Base-by-base conservation (phyloP, 1,140 invertebrate species). In the Drosophila triauraria region DNA sequence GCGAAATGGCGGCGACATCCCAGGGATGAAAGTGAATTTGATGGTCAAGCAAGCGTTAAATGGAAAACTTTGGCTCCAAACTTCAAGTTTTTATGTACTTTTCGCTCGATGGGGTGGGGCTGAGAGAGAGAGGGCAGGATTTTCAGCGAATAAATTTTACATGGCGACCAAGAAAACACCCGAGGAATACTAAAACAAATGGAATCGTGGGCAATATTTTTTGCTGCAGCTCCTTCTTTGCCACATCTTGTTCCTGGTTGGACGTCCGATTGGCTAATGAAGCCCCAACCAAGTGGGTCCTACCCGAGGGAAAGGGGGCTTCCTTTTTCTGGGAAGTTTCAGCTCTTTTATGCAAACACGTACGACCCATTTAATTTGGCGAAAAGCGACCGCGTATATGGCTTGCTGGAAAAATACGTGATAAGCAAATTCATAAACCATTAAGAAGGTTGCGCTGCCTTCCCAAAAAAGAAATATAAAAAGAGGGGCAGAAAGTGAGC, bases 371-470 rank as follows among this genome's bases (percentile, higher is more conserved):
- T 85, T 85, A 85, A 85, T 85, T 85, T 85, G 82, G 78, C 74
- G 68, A 85, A 80, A 84, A 76, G 78, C 78, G 58, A 80, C 75
- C 69, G 74, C 58, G 72, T 74, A 71, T 85, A 76, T 71, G 82
- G 77, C 67, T 81, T 74, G 81, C 76, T 68, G 71, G 68, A 84
- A 85, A 85, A 85, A 85, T 85, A 85, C 82, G 82, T 85, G 82
- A 85, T 85, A 85, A 85, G 82, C 82, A 85, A 85, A 85, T 85
- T 85, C 82, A 85, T 85, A 85, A 85, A 85, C 78, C 82, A 85
- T 85, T 85, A 85, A 85, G 81, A 80, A 61, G 82, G 76, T 84
- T 80, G 62, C 75, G 63, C 68, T 71, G 74, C 32, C 43, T 53
- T 58, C 23, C 4, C 35, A 30, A n/a, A 30, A 72, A 71, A 60